Evolutionary conservation across 2,888 invertebrate species (phyloP), one percentile per base, ranked within the genome.

Genomic region (Lasius platythorax): DNA sequence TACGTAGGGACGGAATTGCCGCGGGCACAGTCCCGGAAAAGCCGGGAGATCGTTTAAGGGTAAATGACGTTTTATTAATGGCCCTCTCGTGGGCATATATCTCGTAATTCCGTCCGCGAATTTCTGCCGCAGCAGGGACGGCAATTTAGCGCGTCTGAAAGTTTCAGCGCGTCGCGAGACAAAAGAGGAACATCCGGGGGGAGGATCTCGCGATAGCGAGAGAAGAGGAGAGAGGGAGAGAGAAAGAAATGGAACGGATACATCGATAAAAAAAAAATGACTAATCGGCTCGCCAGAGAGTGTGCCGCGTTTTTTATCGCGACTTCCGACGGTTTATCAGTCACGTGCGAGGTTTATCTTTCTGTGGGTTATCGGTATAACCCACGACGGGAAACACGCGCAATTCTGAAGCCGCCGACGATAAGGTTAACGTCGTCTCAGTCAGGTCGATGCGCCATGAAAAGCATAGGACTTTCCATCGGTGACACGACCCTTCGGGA

Each of bases 331-430:
- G 72, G 74, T 88, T 88, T 89, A 88, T 88, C 88, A 87, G 90
- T 81, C 82, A 83, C 46, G 58, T 15, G 73, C 33, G 23, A 89
- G 84, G 87, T 87, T 89, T 84, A 88, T 88, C 88, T 88, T 85
- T 85, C 50, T n/a, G 6, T 5, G 8, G 18, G 18, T 53, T 53
- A 90, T 90, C 88, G 88, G 83, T 70, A 76, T 72, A 67, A 56
- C 30, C 43, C 73, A 53, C 5, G 68, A 15, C 50, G 0, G 23
- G 43, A 12, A 43, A 43, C 50, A 70, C 75, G 40, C 72, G 68
- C 56, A 23, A n/a, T 50, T n/a, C 66, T 30, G 61, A 28, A 53
- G 43, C 50, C 61, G 56, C 64, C 64, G 64, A 61, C 75, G 66
- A 76, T 83, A 83, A 78, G 72, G 63, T 83, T 68, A 81, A 70